Base-by-base conservation (phyloP, 2,888 invertebrate genomes). In the Acanthoscelides obtectus region DNA sequence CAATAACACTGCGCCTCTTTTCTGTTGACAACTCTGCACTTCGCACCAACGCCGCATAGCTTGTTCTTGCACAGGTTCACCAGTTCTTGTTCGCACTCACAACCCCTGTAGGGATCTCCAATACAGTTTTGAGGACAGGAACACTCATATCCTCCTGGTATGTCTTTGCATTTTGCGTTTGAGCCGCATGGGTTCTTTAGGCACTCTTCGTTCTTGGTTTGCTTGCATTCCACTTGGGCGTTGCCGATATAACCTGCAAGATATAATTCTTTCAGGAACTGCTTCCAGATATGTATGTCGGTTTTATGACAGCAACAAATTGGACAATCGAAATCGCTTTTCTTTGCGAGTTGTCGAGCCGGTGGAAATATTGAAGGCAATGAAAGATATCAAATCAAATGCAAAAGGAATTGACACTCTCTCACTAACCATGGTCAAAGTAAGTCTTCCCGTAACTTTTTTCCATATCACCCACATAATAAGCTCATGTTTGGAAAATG, bases 161-260 rank as follows among this genome's bases (percentile, higher is more conserved):
- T 87, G 84, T 96, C 94, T 72, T 91, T 90, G 81, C 96, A 96
- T 78, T 91, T 91, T 0, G 95, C 91, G 83, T 95, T 95, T 22
- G 90, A 88, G 8, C 96, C 96, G 81, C 96, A 96, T 0, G 95
- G 94, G 84, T 94, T 94, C 73, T 90, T 90, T 22, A 92, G 86
- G 81, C 96, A 96, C 78, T 91, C 92, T 69, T 92, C 92, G 6
- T 89, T 89, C 27, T 90, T 90, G 81, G 91, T 87, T 78, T 89
- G 90, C 78, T 90, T 90, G 81, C 94, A 94, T 81, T 92, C 92
- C 5, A 89, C 85, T 66, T 87, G 83, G 0, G 93, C 91, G 83
- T 93, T 92, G 72, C 93, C 93, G 76, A 90, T 88, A 81, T 90
- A 92, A 67, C 92, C 45, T 45, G 45, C 6, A 45, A 45, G 6